Base-by-base conservation (phyloP, 30 jellyfish, hydroid and myxozoan genomes). In the Chrysaora quinquecirrha region DNA sequence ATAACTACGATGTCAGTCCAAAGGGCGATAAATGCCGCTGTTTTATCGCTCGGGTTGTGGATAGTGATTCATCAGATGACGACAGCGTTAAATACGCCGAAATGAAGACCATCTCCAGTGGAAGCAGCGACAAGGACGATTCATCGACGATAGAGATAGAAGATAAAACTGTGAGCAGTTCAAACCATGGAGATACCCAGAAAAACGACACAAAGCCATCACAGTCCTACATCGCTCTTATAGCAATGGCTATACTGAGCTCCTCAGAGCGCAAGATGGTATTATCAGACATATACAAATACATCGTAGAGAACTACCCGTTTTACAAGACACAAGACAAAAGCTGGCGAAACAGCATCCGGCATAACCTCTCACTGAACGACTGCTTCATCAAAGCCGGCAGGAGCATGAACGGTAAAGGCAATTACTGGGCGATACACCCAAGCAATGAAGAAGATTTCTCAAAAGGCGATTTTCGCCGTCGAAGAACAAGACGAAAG, bases 291-390 rank as follows among this genome's bases (percentile, higher is more conserved):
- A 83, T 90, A 0, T 90, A 90, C 83, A 83, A 76, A 33, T 84
- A 90, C 88, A 83, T 90, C 38, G 30, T 82, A 43, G 97, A 76
- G 23, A 82, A 82, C 60, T 82, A 90, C 64, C 96, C 97, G 50
- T 90, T 65, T 69, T 90, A 81, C 85, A 88, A 83, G 76, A 79
- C 91, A 0, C 95, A 90, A 25, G 97, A 90, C 65, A 90, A 90
- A 58, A 90, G 97, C 58, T 90, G 97, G 97, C 61, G 97, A 31
- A 90, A 90, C 90, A 90, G 97, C 48, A 76, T 90, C n/a, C 85
- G 97, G 47, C 97, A 90, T 48, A 90, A 90, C 49, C 82, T 90
- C 22, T 83, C 96, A 27, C 58, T 90, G 82, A 90, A 90, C 33
- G 97, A 90, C 48, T 90, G 97, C 49, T 90, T 90, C 77, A 71